Evolutionary conservation across 2,113 vertebrate species (phyloP), one percentile per base, ranked within the genome.

Genomic region (Syrmaticus mikado): DNA sequence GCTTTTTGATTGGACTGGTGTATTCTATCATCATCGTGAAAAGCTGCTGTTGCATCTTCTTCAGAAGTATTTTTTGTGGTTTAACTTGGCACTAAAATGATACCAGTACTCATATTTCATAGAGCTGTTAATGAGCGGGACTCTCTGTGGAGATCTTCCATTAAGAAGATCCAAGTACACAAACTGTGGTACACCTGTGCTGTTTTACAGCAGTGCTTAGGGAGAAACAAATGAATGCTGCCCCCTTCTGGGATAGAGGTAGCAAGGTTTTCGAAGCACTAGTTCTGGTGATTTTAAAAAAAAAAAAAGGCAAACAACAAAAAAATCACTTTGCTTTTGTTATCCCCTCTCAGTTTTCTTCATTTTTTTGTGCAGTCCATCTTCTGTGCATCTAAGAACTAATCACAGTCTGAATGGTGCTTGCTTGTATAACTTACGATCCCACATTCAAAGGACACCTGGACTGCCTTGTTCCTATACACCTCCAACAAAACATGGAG

Each of bases 241-340:
- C 95, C 87, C 89, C 71, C 94, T 87, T 68, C 89, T 93, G 95
- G 89, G 70, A 73, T 43, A 8, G 40, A n/a, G 76, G 71, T 70
- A 52, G 27, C 17, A 25, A 25, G 32, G 64, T 76, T 53, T 82
- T n/a, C 18, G 22, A n/a, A 68, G 52, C 82, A 45, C 43, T 65
- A 28, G 13, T 61, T 80, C 46, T 70, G 27, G 11, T n/a, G 70
- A 28, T 57, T 53, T 27, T 5, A 27, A 30, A 15, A 53, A 27
- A 25, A 52, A 50, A 7, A 24, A 52, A 27, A 52, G 27, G 14
- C 52, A 53, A 53, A 16, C 52, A 28, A 53, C 52, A 30, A 15
- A 9, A 53, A 1, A 30, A 4, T 6, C 36, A 57, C 30, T 27
- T 41, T 20, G 14, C 41, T 75, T 82, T 62, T 55, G n/a, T 43